Percentiles rank a stretch among this genome's conserved stretches.
phyloP scores from a whole-genome alignment of 37 sponge, comb jelly and placozoan species.

The Hexactinellida sp. region DNA sequence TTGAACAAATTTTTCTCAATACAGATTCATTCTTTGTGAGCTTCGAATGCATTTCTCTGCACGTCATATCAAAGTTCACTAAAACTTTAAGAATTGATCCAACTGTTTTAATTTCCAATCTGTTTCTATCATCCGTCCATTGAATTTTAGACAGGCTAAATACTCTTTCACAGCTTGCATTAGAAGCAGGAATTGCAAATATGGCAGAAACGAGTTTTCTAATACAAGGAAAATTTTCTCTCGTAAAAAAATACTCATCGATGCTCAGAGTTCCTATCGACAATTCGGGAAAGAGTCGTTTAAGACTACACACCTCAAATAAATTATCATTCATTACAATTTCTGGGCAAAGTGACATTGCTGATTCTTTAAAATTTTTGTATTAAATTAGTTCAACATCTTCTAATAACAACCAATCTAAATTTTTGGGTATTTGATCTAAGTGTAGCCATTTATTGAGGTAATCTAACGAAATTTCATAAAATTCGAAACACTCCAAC shows the following conservation, averaged over 20 bases:
- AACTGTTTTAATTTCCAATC: neutral
- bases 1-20: neutral
- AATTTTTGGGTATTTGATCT: neutral
- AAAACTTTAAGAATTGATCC: neutral
- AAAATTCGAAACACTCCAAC: neutral
- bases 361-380: neutral
- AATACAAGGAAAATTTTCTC: neutral
- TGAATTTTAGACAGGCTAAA: neutral
- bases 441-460: conserved; percentile 1
- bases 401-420: conserved; percentile 15
- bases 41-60: neutral
- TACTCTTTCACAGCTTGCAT: neutral
- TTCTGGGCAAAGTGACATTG: neutral
- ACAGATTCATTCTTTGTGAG: neutral
- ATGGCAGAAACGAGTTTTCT: neutral
- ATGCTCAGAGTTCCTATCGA: neutral
- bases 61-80: neutral
- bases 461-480: neutral
- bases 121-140: neutral
- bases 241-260: neutral
- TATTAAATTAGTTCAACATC: neutral
- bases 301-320: neutral
- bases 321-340: neutral
- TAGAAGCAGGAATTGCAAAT: conserved; percentile 10
- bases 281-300: conserved; percentile 8